These are phyloP conservation scores for Sitodiplosis mosellana DNA, from an alignment of 1,140 invertebrate genomes.

Conservation along the genomic window DNA sequence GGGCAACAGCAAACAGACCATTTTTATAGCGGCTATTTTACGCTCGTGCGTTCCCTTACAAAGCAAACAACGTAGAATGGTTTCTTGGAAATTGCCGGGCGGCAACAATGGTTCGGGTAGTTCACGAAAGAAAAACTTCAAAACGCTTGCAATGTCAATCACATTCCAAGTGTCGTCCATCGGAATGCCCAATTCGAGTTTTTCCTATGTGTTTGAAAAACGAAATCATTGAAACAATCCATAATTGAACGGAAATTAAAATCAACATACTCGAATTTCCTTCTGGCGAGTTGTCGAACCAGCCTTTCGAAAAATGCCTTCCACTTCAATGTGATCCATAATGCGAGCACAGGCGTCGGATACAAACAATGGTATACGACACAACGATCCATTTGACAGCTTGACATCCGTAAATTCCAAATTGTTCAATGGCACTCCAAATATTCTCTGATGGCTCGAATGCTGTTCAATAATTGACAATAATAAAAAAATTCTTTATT, in stretches of 20 bases:
- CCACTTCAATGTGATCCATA: slow-evolving; percentile 41
- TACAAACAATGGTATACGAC: slow-evolving; percentile 58
- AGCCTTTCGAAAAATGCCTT: slow-evolving; percentile 71
- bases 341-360: slow-evolving; percentile 49
- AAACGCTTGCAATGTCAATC: slow-evolving; percentile 61
- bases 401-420: slow-evolving; percentile 39
- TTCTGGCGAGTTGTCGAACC: slow-evolving; percentile 61
- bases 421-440: slow-evolving; percentile 36
- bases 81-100: slow-evolving; percentile 40
- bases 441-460: slow-evolving; percentile 33
- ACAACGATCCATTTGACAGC: slow-evolving; percentile 32
- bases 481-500: neutral
- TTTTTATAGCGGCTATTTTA: slow-evolving; percentile 31
- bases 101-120: slow-evolving; percentile 68
- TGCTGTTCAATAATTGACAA: slow-evolving; percentile 6
- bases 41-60: slow-evolving; percentile 21
- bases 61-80: slow-evolving; percentile 48
- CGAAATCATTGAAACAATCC: slow-evolving; percentile 3
- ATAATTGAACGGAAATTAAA: neutral
- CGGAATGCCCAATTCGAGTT: slow-evolving; percentile 41
- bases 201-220: slow-evolving; percentile 26
- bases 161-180: slow-evolving; percentile 46
- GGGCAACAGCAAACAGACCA: slow-evolving; percentile 44
- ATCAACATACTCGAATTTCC: slow-evolving; percentile 46
- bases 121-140: slow-evolving; percentile 66